Evolutionary conservation across 1,140 invertebrate species (phyloP).

Genomic region (Heliconius nattereri): DNA sequence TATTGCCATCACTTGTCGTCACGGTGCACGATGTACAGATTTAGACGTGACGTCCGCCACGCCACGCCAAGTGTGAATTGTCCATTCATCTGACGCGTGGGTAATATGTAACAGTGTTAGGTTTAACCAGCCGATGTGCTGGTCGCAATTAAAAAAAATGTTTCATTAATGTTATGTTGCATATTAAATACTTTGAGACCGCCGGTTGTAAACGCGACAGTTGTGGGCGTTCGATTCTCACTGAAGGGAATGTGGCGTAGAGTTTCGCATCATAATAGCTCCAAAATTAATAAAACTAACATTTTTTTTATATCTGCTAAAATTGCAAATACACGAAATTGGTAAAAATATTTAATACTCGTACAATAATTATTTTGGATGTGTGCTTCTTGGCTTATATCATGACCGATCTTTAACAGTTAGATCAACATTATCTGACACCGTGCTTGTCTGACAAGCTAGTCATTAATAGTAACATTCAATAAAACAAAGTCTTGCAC

Average conservation of each 20-base stretch:
- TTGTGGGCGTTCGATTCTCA: no score
- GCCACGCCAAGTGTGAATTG: slow-evolving; percentile 6
- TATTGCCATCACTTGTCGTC: not conserved
- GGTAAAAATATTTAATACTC: no score
- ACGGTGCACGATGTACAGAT: not conserved
- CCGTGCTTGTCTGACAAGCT: not conserved
- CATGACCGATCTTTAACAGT: not conserved
- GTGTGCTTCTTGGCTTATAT: no score
- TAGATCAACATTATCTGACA: not conserved
- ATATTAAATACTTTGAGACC: not conserved
- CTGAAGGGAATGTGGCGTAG: no score
- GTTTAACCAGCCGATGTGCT: not conserved
- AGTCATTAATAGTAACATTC: not conserved
- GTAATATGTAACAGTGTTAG: not conserved
- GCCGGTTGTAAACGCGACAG: no score
- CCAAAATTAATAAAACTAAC: no score
- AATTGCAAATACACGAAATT: no score
- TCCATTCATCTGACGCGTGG: slow-evolving; percentile 16
- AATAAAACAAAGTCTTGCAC: not conserved
- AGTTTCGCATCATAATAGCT: no score
- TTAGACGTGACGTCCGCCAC: slow-evolving; percentile 10
- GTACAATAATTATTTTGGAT: no score
- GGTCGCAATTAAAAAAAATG: not conserved
- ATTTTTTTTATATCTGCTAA: no score
- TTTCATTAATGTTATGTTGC: not conserved